These are phyloP conservation scores for Steromphala cineraria DNA, from an alignment of 2,888 invertebrate species.

Conservation along the genomic window DNA sequence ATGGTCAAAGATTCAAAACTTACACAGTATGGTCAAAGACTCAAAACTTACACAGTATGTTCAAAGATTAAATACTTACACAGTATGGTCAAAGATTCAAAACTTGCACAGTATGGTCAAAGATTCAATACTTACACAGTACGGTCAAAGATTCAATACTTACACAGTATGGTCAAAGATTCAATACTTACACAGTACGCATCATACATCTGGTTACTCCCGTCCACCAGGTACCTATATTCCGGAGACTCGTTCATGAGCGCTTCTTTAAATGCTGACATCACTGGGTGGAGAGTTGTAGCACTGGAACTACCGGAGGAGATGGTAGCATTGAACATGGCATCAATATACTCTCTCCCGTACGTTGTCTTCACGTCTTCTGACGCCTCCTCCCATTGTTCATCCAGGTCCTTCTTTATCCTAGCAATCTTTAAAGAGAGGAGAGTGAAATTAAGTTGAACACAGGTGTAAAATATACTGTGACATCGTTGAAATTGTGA, in stretches of 20 bases:
- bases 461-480: no score
- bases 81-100: no score
- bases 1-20: no score
- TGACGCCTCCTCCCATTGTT: constrained; percentile 27
- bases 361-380: constrained; percentile 32
- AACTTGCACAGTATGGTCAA: no score
- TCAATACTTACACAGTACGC: constrained; percentile 48
- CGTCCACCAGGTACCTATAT: constrained; percentile 43
- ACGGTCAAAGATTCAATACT: no score
- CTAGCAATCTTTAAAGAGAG: constrained; percentile 1
- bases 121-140: no score
- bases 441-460: no score
- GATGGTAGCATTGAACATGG: constrained; percentile 26
- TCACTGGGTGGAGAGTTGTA: constrained; percentile 37
- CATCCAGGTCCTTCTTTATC: constrained; percentile 28
- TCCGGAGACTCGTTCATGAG: constrained; percentile 35
- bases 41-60: no score
- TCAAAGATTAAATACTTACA: no score
- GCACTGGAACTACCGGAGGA: constrained; percentile 8
- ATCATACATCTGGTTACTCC: constrained; percentile 43
- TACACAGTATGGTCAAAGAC: no score
- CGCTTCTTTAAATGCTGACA: constrained; percentile 44
- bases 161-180: no score
- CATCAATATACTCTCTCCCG: constrained; percentile 39
- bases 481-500: no score